phyloP scores from a whole-genome alignment of 2,113 vertebrate genomes.

The Marmota flaviventris region DNA sequence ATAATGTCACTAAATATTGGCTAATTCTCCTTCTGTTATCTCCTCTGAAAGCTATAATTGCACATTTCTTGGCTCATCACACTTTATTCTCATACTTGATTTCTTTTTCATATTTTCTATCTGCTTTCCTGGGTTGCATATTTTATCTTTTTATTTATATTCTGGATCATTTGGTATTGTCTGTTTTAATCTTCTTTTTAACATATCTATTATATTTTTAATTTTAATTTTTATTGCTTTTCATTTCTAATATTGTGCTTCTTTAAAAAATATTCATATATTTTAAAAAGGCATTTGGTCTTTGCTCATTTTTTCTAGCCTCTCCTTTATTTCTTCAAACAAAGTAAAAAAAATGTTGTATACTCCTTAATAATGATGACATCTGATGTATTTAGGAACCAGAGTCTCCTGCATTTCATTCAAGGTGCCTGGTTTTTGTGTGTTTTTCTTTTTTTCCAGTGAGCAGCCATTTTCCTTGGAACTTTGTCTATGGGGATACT shows the following conservation, averaged over 20 bases:
- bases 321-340: constrained; percentile 29
- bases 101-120: background rate
- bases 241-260: constrained; percentile 46
- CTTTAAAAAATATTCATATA: background rate
- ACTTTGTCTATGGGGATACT: constrained; percentile 63
- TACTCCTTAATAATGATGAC: background rate
- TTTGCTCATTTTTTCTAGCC: background rate
- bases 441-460: background rate
- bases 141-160: background rate
- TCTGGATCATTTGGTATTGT: background rate
- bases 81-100: background rate
- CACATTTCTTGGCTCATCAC: background rate
- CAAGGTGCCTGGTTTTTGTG: constrained; percentile 32
- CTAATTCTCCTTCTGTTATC: background rate
- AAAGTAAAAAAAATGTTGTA: background rate
- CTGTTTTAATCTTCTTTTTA: background rate
- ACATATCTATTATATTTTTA: background rate
- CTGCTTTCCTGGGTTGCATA: background rate
- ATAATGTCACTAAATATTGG: background rate
- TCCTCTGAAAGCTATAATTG: background rate
- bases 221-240: constrained; percentile 10
- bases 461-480: constrained; percentile 48
- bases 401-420: constrained; percentile 35
- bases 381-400: background rate
- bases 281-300: constrained; percentile 8